These are phyloP conservation scores for Microplitis manilae DNA, from an alignment of 2,888 invertebrate genomes.

Conservation along the genomic window DNA sequence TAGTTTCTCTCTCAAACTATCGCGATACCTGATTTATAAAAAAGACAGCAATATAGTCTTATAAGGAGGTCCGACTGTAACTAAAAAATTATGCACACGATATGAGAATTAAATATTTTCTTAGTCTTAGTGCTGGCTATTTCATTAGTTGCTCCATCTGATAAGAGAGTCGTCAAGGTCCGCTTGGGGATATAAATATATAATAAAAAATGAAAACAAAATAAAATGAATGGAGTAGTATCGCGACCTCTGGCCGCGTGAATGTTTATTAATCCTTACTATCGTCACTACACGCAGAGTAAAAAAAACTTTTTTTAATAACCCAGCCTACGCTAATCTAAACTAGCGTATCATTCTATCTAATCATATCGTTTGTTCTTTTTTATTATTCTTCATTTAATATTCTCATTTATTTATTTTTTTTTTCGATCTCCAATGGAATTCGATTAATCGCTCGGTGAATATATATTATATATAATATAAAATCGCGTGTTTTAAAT, in stretches of 20 bases:
- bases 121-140: neutral
- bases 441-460: slow-evolving; percentile 41
- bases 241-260: slow-evolving; percentile 34
- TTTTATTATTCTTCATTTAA: neutral
- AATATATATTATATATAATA: neutral
- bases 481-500: neutral
- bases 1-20: too few relatives aligned
- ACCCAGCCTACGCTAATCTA: neutral
- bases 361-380: neutral
- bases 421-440: slow-evolving; percentile 20
- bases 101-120: neutral
- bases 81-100: neutral
- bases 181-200: slow-evolving; percentile 1
- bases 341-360: neutral
- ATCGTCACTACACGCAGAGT: neutral
- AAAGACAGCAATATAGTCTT: too few relatives aligned
- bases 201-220: neutral
- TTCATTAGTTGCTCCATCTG: slow-evolving; percentile 3
- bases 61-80: too few relatives aligned
- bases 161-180: slow-evolving; percentile 16
- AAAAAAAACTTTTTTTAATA: neutral
- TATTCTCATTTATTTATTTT: neutral
- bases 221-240: slow-evolving; percentile 39
- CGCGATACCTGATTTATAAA: too few relatives aligned
- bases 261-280: slow-evolving; percentile 24